Evolutionary conservation across 2,113 vertebrate genomes (phyloP), one percentile per base, ranked within the genome.

Genomic region (Grantiella picta): DNA sequence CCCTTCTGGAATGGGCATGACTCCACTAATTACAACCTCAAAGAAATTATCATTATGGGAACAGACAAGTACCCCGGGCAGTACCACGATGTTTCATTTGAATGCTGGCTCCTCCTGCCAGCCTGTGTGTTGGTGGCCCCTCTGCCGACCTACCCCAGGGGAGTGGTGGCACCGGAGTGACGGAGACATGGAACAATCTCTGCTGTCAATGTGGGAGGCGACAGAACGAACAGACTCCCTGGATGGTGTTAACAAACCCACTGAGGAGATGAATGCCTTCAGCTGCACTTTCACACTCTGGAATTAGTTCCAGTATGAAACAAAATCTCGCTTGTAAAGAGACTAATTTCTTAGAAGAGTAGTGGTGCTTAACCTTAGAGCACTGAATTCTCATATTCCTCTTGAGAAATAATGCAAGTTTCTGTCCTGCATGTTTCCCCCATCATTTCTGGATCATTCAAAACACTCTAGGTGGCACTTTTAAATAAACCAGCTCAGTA

Each of bases 21-120:
- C 85, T 86, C 64, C 84, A 79, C 90, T 96, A 95, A 97, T 97
- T 96, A 95, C 87, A 96, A 57, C 82, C 90, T 95, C 59, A 23
- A 84, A 91, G 91, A 86, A 70, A 24, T 17, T 19, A 86, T 72
- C 66, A 57, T 92, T 82, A 96, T 93, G 6, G 47, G 77, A 96
- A 90, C 13, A 91, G 95, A 95, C 96, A 96, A 85, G 82, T 72
- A 93, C 97, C 92, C 27, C 40, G 38, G 92, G 97, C 95, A 83
- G 73, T 64, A 84, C 82, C 81, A 65, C 68, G 84, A 81, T 84
- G 68, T 60, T 90, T 86, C 79, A 87, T 70, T 72, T 2, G 10
- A 80, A 82, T 33, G 56, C 33, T 8, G 9, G 22, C n/a, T 79
- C 47, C 40, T 95, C 57, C 71, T n/a, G 87, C 77, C 86, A 91